Base-by-base conservation (phyloP, 1,140 invertebrate species). In the Helicorthomorpha holstii region DNA sequence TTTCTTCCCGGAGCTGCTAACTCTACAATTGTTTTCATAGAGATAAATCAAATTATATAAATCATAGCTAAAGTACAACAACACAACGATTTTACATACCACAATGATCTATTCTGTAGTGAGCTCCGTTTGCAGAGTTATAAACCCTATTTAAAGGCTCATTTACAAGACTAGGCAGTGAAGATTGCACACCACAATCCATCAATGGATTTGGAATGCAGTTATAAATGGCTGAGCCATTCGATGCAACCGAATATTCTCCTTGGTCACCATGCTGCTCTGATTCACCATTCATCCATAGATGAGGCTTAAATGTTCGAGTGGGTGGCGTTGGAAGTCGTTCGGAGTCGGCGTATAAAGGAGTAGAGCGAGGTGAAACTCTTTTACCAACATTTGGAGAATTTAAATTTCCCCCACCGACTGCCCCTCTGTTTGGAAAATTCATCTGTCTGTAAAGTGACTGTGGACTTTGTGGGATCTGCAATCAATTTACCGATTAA, bases 141-240 rank as follows among this genome's bases (percentile, higher is more conserved):
- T 34, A 16, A n/a, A 47, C 4, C 25, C 19, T 52, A 10, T 12
- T 34, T 22, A 48, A n/a, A 46, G 57, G 61, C 52, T 64, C 64
- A 54, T 59, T 62, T 38, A 63, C 63, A 22, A 71, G 57, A 58
- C 67, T 69, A 3, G 69, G 68, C 24, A 72, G 58, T 25, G 70
- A 71, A 24, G 70, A 72, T 61, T 73, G 70, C 49, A 71, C 69
- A 24, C 64, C 69, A 48, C 70, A 56, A 50, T 73, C 70, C 57
- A 65, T 64, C 29, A 69, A 62, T 29, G 60, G 61, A 45, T 43
- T 12, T 21, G 29, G 16, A 16, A 34, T 34, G 29, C 7, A 34
- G 16, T 34, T 34, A n/a, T n/a, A n/a, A n/a, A n/a, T n/a, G 16
- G 16, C 16, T 34, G 29, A 16, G 7, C 16, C 7, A 34, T 34